phyloP scores from a whole-genome alignment of 2,797 vertebrate species.

The Rhyacichthys aspro region DNA sequence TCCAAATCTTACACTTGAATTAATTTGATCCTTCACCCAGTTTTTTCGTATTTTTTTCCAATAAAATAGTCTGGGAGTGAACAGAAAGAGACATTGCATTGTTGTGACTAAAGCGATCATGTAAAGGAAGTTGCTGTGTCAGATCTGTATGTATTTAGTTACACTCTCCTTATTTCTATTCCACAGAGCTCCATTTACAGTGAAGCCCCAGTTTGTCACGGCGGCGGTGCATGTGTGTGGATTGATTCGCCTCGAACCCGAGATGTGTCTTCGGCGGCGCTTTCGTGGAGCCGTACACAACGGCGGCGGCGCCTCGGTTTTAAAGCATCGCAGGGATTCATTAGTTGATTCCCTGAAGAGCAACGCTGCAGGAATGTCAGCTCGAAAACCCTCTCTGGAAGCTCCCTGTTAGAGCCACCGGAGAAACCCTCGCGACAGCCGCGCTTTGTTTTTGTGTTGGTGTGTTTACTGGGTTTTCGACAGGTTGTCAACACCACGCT shows the following conservation, averaged over 20 bases:
- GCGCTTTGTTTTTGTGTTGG: conserved; percentile 30
- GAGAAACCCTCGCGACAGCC: conserved; percentile 36
- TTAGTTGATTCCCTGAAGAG: conserved; percentile 53
- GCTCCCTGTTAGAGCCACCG: conserved; percentile 23
- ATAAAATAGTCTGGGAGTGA: background rate
- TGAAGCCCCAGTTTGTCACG: conserved; percentile 34
- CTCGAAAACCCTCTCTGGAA: conserved; percentile 9
- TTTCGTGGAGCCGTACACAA: conserved; percentile 37
- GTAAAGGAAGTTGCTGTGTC: conserved; percentile 14
- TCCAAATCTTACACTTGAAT: no score
- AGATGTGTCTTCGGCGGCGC: conserved; percentile 28
- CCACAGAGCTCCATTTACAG: conserved; percentile 23
- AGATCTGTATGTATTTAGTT: conserved; percentile 23
- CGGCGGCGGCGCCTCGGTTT: conserved; percentile 32
- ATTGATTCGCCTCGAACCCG: conserved; percentile 34
- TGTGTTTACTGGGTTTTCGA: conserved; percentile 16
- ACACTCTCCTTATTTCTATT: conserved; percentile 23
- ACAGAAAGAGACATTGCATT: conserved; percentile 10
- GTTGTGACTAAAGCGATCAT: background rate
- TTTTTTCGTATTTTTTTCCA: no score
- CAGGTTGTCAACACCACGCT: conserved; percentile 32
- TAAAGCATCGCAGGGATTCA: conserved; percentile 52
- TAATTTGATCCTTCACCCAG: no score
- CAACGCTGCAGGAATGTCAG: conserved; percentile 30
- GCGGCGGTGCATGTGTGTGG: conserved; percentile 1